Evolutionary conservation across 2,797 vertebrate genomes (phyloP).

Genomic region (Notamacropus eugenii): DNA sequence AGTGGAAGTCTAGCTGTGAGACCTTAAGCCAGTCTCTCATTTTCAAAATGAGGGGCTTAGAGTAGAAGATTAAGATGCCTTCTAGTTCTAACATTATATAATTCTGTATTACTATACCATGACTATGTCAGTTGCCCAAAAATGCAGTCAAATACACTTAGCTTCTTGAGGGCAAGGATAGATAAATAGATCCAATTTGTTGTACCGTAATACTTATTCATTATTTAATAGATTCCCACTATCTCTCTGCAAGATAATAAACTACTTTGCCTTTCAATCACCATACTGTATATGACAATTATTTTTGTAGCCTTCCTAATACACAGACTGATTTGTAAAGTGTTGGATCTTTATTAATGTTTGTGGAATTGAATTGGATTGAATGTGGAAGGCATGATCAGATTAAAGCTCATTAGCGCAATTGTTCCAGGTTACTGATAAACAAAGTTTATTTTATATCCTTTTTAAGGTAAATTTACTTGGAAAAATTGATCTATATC

Average conservation of each 20-base stretch:
- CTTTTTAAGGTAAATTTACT: slow-evolving; percentile 82
- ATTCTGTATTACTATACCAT: background rate
- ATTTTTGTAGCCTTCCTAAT: background rate
- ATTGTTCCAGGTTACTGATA: slow-evolving; percentile 67
- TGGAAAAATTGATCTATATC: slow-evolving; percentile 78
- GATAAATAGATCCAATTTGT: background rate
- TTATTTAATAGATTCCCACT: background rate
- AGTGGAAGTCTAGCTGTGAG: background rate
- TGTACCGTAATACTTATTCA: background rate
- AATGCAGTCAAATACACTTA: background rate
- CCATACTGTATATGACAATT: background rate
- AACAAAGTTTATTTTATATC: slow-evolving; percentile 78
- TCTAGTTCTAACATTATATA: background rate
- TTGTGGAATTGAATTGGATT: background rate
- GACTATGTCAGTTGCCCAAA: background rate
- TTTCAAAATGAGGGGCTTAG: background rate
- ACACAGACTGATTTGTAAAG: background rate
- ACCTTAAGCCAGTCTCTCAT: background rate
- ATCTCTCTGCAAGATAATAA: background rate
- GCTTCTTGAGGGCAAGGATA: background rate
- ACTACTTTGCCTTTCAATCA: background rate
- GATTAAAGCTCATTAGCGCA: slow-evolving; percentile 59
- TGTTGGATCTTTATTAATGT: background rate
- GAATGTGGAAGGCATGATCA: background rate
- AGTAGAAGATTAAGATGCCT: background rate